Conservation (phyloP, 1,140 invertebrate species). For the Solenopsis invicta region DNA sequence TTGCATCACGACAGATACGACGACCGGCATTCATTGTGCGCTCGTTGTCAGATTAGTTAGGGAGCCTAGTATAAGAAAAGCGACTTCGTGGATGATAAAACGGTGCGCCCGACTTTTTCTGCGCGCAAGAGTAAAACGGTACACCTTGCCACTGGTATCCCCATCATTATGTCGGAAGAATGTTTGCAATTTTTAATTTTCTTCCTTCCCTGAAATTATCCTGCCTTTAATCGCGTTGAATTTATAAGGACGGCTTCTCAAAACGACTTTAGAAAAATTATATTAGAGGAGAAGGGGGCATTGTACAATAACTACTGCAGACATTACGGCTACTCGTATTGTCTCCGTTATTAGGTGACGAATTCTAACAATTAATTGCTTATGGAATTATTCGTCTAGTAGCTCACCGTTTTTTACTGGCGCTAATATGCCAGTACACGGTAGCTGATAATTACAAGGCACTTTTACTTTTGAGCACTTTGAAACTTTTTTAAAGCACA, state of each 20-base stretch:
- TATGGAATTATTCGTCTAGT: too few relatives aligned
- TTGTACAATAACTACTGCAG: too few relatives aligned
- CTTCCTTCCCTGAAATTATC: background rate
- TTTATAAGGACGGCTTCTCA: background rate
- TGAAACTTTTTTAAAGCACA: too few relatives aligned
- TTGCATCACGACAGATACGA: slow-evolving; percentile 36
- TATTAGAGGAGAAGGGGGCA: background rate
- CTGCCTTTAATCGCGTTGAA: background rate
- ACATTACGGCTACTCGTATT: too few relatives aligned
- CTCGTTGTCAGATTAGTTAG: slow-evolving; percentile 26
- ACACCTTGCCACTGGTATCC: background rate
- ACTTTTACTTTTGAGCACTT: too few relatives aligned
- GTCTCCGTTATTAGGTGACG: too few relatives aligned
- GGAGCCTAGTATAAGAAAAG: background rate
- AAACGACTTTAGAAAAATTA: too few relatives aligned
- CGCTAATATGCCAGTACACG: too few relatives aligned
- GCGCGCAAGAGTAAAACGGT: slow-evolving; percentile 7
- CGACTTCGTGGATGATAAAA: slow-evolving; percentile 12
- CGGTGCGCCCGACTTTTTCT: slow-evolving; percentile 44
- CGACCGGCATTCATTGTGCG: slow-evolving; percentile 66
- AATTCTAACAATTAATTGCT: too few relatives aligned
- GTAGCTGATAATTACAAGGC: too few relatives aligned
- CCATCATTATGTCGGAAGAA: background rate
- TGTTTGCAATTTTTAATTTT: background rate
- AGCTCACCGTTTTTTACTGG: too few relatives aligned